These are phyloP conservation scores for Drosophila austrosaltans DNA, from an alignment of 2,888 invertebrate species.

Conservation along the genomic window DNA sequence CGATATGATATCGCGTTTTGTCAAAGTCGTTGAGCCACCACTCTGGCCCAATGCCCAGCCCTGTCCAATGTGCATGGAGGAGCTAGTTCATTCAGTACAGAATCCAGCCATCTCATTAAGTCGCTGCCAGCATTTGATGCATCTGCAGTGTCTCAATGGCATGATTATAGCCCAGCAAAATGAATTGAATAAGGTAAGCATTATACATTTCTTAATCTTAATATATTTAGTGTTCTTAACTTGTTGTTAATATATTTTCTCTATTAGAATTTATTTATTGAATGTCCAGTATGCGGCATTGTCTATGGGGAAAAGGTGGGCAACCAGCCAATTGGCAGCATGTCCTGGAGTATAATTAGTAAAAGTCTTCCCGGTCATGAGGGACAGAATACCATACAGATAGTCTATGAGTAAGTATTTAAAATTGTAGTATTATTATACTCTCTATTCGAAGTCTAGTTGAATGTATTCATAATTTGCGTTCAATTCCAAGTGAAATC, in stretches of 20 bases:
- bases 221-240: neutral
- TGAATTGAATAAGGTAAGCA: constrained; percentile 82
- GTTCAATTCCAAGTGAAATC: no score
- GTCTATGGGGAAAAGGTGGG: constrained; percentile 92
- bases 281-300: constrained; percentile 93
- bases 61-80: constrained; percentile 88
- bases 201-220: neutral
- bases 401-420: constrained; percentile 89
- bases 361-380: constrained; percentile 88
- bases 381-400: constrained; percentile 89
- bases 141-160: constrained; percentile 90
- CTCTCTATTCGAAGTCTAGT: no score
- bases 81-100: constrained; percentile 83
- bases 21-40: constrained; percentile 87
- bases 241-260: neutral
- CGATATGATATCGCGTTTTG: constrained; percentile 88
- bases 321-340: constrained; percentile 92
- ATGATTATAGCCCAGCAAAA: constrained; percentile 88
- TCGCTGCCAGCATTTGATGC: constrained; percentile 91
- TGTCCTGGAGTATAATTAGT: constrained; percentile 91
- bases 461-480: no score
- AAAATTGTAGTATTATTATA: neutral
- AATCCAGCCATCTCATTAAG: constrained; percentile 87
- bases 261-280: constrained; percentile 87
- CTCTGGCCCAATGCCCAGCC: constrained; percentile 89